A percentile compares a stretch with the other conserved stretches of the same genome.
phyloP scores from a whole-genome alignment of 2,113 vertebrate species.

The Boleophthalmus pectinirostris region DNA sequence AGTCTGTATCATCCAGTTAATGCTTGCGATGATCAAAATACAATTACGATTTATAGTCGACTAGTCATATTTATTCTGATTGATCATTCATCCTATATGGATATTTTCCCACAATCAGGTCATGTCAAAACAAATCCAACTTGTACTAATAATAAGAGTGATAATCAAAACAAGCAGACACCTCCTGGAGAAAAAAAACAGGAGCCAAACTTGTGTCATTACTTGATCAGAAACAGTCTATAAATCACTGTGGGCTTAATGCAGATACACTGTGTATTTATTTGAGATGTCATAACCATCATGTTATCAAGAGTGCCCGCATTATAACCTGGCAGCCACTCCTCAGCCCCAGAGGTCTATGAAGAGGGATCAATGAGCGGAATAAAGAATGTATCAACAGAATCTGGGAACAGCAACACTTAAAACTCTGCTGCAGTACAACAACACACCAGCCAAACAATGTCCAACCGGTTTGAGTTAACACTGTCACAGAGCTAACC shows the following conservation, averaged over 20 bases:
- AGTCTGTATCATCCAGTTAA: no score
- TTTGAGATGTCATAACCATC: not conserved
- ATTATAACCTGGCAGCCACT: constrained; percentile 14
- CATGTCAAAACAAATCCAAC: not conserved
- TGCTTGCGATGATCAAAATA: no score
- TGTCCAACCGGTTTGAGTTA: constrained; percentile 1
- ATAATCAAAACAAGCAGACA: not conserved
- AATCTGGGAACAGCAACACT: constrained; percentile 8
- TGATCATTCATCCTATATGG: no score
- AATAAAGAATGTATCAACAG: constrained; percentile 22
- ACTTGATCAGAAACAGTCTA: not conserved
- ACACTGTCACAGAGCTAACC: not conserved
- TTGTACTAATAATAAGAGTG: not conserved
- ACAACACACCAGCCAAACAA: not conserved
- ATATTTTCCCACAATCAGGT: not conserved
- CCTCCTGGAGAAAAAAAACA: not conserved
- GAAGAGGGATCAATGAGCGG: constrained; percentile 30
- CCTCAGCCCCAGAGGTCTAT: constrained; percentile 20
- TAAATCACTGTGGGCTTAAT: constrained; percentile 10
- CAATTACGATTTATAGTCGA: no score
- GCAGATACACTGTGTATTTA: constrained; percentile 3
- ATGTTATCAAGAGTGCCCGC: not conserved
- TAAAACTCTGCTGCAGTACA: constrained; percentile 3
- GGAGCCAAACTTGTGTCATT: constrained; percentile 10
- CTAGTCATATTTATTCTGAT: no score